Evolutionary conservation across 2,797 vertebrate genomes (phyloP).

Genomic region (Scleropages formosus): DNA sequence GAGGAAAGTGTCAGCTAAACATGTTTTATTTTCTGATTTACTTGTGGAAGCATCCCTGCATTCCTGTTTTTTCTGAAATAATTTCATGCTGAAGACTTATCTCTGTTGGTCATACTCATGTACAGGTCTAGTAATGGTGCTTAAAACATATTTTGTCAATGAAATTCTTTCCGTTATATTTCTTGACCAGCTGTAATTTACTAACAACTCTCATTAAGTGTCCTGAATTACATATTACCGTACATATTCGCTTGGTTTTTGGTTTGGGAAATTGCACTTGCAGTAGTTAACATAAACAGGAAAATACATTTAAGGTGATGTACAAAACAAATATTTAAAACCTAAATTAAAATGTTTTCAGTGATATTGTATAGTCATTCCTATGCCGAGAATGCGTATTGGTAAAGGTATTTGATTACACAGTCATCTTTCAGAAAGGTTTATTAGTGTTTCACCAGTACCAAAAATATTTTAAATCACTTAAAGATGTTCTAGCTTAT

Average conservation of each 20-base stretch:
- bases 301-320: too few species aligned
- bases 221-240: conserved; percentile 35
- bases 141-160: neutral
- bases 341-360: conserved; percentile 29
- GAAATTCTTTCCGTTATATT: conserved; percentile 16
- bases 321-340: conserved; percentile 26
- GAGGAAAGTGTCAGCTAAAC: too few species aligned
- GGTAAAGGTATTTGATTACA: neutral
- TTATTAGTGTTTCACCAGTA: conserved; percentile 21
- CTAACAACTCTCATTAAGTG: neutral
- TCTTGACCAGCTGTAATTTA: conserved; percentile 18
- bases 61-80: too few species aligned
- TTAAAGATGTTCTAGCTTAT: neutral
- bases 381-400: conserved; percentile 45
- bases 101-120: too few species aligned
- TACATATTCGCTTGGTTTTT: conserved; percentile 44
- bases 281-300: too few species aligned
- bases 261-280: too few species aligned
- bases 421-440: conserved; percentile 37
- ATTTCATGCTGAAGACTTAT: too few species aligned
- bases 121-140: neutral
- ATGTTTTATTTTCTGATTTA: too few species aligned
- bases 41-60: too few species aligned
- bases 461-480: neutral
- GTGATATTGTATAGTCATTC: neutral